phyloP scores from a whole-genome alignment of 2,797 vertebrate genomes.

The Helarctos malayanus region DNA sequence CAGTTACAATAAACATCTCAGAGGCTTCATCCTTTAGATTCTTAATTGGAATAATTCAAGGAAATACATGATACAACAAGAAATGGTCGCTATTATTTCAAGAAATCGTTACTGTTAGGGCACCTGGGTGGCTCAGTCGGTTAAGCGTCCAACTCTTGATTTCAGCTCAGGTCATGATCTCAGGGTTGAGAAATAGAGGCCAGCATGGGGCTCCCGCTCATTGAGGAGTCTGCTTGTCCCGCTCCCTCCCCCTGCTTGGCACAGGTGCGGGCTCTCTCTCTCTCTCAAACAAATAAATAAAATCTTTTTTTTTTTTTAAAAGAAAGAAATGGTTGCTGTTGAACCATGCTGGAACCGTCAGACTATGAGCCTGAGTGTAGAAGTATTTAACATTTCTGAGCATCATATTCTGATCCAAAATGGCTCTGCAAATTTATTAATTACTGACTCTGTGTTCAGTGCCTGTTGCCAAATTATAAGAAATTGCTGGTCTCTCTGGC shows the following conservation, averaged over 20 bases:
- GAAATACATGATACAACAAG: neutral
- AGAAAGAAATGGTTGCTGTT: neutral
- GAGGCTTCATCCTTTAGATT: neutral
- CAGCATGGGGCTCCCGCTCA: neutral
- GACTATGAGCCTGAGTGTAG: accelerated
- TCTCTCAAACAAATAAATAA: neutral
- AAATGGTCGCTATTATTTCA: neutral
- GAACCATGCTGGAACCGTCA: neutral
- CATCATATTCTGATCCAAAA: neutral
- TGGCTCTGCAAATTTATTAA: neutral
- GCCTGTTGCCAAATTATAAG: neutral
- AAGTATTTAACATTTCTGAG: neutral
- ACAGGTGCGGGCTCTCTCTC: neutral
- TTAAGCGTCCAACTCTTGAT: neutral
- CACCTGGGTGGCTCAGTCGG: neutral
- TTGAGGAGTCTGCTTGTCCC: neutral
- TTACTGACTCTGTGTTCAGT: neutral
- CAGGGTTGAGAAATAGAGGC: neutral
- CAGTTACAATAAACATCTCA: neutral
- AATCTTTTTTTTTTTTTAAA: no score
- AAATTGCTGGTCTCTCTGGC: neutral
- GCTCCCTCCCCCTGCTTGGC: neutral
- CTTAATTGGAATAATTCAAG: neutral
- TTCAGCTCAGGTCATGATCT: neutral
- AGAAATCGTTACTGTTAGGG: neutral